These are phyloP conservation scores for Diabrotica undecimpunctata DNA, from an alignment of 1,140 invertebrate species.

Conservation along the genomic window DNA sequence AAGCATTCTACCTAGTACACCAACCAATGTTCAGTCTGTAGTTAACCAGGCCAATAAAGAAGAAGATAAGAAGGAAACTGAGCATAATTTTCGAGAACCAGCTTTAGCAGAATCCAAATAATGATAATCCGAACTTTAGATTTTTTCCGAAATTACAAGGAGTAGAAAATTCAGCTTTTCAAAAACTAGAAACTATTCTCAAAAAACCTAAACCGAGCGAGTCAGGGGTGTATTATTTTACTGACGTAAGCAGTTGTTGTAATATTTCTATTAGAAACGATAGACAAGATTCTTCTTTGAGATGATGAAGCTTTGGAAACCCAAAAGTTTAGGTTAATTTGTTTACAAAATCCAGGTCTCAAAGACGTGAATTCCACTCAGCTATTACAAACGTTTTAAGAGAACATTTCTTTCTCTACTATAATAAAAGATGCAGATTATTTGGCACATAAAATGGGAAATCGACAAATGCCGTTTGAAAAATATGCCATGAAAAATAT, in stretches of 20 bases:
- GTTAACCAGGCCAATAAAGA: conserved; percentile 40
- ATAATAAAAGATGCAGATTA: conserved; percentile 54
- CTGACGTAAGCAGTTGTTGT: conserved; percentile 81
- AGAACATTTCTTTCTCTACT: conserved; percentile 31
- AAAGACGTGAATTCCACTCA: conserved; percentile 30
- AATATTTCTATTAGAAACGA: conserved; percentile 67
- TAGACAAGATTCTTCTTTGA: conserved; percentile 46
- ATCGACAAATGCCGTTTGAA: conserved; percentile 55
- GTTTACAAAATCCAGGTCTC: conserved; percentile 31
- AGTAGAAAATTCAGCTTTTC: conserved; percentile 65
- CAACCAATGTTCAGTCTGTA: conserved; percentile 51
- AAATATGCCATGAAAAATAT: too few species aligned
- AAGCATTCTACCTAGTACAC: conserved; percentile 42
- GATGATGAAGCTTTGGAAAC: conserved; percentile 48
- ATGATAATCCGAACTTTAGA: conserved; percentile 36
- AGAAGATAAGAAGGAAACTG: conserved; percentile 22
- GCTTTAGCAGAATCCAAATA: conserved; percentile 30
- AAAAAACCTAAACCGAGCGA: conserved; percentile 58
- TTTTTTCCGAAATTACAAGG: conserved; percentile 52
- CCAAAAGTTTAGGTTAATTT: conserved; percentile 39
- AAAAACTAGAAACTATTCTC: conserved; percentile 55
- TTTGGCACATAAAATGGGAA: conserved; percentile 51
- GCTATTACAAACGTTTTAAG: conserved; percentile 34
- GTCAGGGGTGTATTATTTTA: conserved; percentile 81
- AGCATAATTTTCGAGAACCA: conserved; percentile 42